Evolutionary conservation across 1,140 invertebrate genomes (phyloP).

Genomic region (Papilio aristodemus): DNA sequence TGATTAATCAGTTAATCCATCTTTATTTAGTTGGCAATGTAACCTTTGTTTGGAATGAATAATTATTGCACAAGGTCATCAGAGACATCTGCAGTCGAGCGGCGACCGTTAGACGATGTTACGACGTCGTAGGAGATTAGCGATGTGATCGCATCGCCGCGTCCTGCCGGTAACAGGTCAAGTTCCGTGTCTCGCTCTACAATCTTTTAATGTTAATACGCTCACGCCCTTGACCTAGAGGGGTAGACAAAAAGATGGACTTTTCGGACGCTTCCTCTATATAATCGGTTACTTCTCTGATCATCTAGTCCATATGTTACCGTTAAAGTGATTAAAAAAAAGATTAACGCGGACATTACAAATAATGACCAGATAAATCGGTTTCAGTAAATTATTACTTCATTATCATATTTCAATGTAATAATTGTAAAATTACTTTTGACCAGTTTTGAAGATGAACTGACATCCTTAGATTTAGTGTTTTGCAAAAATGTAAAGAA

Average conservation of each 20-base stretch:
- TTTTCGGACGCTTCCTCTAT: no score
- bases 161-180: background rate
- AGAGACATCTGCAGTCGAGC: background rate
- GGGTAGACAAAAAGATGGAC: no score
- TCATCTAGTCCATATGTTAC: no score
- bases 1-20: no score
- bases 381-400: no score
- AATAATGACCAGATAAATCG: no score
- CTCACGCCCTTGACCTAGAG: background rate
- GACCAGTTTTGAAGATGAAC: background rate
- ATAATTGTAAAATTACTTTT: background rate
- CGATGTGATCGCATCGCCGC: background rate
- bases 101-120: background rate
- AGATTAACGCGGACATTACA: no score
- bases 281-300: no score
- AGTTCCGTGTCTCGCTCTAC: background rate
- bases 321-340: no score
- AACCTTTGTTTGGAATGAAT: background rate
- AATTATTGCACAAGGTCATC: background rate
- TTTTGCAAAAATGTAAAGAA: background rate
- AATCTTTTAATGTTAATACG: background rate
- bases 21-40: background rate
- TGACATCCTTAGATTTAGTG: background rate
- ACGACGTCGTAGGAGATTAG: constrained; percentile 3
- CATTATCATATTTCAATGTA: no score